Evolutionary conservation across 2,888 invertebrate species (phyloP).

Genomic region (Nemotelus pantherinus): DNA sequence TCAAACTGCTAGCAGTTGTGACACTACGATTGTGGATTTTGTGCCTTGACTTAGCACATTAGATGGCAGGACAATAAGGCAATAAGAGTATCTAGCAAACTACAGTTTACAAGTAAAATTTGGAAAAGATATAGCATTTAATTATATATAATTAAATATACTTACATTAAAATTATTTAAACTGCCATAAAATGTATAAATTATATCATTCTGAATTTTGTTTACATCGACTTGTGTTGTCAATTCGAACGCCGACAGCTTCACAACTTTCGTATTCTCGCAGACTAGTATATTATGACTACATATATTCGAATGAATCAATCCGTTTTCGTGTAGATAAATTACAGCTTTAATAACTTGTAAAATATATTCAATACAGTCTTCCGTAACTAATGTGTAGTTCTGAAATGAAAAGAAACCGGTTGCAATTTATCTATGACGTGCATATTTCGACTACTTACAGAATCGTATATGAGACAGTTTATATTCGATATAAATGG

Average conservation of each 20-base stretch:
- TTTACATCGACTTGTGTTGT: conserved; percentile 47
- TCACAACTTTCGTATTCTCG: conserved; percentile 59
- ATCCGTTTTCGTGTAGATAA: conserved; percentile 67
- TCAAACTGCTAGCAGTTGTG: too few species aligned
- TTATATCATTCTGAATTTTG: conserved; percentile 33
- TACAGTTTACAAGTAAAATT: too few species aligned
- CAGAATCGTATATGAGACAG: conserved; percentile 66
- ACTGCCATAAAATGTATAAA: conserved; percentile 26
- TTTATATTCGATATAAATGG: conserved; percentile 65
- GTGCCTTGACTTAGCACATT: too few species aligned
- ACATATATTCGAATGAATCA: conserved; percentile 65
- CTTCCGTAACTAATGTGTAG: conserved; percentile 64
- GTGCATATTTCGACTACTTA: conserved; percentile 53
- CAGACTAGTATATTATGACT: conserved; percentile 65
- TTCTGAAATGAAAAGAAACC: conserved; percentile 49
- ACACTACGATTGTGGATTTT: too few species aligned
- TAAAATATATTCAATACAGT: conserved; percentile 55
- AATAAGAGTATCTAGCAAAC: too few species aligned
- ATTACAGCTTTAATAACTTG: conserved; percentile 66
- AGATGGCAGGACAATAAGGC: too few species aligned
- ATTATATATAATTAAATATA: neutral
- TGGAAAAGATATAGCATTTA: too few species aligned
- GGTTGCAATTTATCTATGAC: neutral
- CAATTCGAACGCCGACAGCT: conserved; percentile 65
- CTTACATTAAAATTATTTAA: conserved; percentile 20